A percentile compares a stretch with the other conserved stretches of the same genome.
phyloP scores from a whole-genome alignment of 2,797 vertebrate species.

The Anabas testudineus region DNA sequence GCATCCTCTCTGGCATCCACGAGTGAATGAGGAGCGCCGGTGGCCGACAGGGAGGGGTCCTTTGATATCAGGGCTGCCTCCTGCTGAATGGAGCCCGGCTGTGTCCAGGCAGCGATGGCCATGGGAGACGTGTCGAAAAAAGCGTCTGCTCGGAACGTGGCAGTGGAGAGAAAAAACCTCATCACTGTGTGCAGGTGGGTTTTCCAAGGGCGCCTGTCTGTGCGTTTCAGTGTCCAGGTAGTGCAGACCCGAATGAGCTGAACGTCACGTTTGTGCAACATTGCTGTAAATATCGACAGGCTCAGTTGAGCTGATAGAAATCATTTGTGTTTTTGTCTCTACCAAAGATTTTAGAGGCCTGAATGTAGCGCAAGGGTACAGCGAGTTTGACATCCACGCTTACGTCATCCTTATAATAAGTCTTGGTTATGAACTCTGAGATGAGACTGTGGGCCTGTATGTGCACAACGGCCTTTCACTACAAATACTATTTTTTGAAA shows the following conservation, averaged over 20 bases:
- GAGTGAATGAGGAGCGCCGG: slow-evolving; percentile 57
- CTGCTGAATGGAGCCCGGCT: slow-evolving; percentile 87
- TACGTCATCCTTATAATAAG: slow-evolving; percentile 43
- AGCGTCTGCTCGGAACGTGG: slow-evolving; percentile 87
- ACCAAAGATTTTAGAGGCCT: not conserved
- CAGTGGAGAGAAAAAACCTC: slow-evolving; percentile 93
- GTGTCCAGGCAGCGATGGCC: slow-evolving; percentile 89
- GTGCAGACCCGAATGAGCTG: not conserved
- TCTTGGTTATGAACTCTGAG: slow-evolving; percentile 18
- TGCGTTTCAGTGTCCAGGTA: not conserved
- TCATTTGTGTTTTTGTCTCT: slow-evolving; percentile 1
- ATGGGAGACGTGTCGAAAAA: slow-evolving; percentile 88
- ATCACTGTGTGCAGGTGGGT: slow-evolving; percentile 94
- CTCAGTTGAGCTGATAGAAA: not conserved
- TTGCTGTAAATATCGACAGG: not conserved
- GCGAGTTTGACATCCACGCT: slow-evolving; percentile 21
- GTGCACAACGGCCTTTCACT: not conserved
- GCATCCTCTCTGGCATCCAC: slow-evolving; percentile 41
- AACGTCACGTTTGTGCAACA: not conserved
- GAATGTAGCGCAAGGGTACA: too few relatives aligned
- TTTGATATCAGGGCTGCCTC: slow-evolving; percentile 60
- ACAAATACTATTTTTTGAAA: not conserved
- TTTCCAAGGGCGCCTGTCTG: not conserved
- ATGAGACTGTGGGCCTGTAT: slow-evolving; percentile 12
- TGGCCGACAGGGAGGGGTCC: slow-evolving; percentile 75